Evolutionary conservation across 2,113 vertebrate genomes (phyloP).

Genomic region (Sclerurus mexicanus): DNA sequence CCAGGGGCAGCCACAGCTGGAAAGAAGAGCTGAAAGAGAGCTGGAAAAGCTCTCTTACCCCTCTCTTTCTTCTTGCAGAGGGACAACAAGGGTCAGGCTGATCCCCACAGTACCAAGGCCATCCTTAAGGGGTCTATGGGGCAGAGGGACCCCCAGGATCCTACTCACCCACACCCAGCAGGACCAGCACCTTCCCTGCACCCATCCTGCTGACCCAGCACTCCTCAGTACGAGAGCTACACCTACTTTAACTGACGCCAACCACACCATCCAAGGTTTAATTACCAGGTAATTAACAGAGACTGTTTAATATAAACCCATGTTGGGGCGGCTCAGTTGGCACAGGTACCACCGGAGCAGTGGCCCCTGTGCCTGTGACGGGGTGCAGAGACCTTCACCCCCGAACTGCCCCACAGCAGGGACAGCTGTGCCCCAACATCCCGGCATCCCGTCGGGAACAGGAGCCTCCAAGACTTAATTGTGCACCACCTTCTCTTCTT

Average conservation of each 20-base stretch:
- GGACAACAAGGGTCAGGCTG: neutral
- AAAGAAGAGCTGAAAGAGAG: neutral
- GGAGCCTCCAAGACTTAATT: rapidly evolving
- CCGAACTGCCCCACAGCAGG: neutral
- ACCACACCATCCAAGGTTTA: neutral
- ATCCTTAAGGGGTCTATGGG: neutral
- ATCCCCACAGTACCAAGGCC: neutral
- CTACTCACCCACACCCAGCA: neutral
- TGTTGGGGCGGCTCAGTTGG: neutral
- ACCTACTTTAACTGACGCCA: neutral
- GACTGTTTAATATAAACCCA: neutral
- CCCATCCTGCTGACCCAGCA: neutral
- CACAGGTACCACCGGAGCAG: neutral
- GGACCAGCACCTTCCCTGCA: neutral
- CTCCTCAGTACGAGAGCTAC: neutral
- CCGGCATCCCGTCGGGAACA: rapidly evolving
- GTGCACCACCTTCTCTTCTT: neutral
- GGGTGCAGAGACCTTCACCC: neutral
- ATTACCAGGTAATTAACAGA: neutral
- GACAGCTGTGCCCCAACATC: neutral
- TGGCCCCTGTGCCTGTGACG: rapidly evolving
- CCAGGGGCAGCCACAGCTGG: neutral
- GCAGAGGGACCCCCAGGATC: neutral
- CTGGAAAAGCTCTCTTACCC: neutral
- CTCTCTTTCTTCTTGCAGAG: neutral